Conservation (phyloP, 2,113 vertebrate genomes). For the Azemiops feae region DNA sequence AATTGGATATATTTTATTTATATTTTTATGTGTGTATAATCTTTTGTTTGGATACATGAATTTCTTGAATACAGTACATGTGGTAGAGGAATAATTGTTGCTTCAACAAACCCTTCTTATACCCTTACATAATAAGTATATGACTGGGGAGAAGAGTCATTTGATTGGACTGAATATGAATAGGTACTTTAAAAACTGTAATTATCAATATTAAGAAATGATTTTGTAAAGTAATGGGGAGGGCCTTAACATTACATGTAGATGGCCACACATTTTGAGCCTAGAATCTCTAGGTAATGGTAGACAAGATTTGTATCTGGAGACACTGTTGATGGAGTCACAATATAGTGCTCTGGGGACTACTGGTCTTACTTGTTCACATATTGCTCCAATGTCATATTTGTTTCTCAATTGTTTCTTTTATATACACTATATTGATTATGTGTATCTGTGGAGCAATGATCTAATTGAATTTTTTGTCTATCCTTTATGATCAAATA, state of each 20-base stretch:
- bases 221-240: neutral
- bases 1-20: neutral
- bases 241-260: neutral
- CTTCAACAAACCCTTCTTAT: conserved; percentile 6
- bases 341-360: neutral
- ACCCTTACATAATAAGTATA: neutral
- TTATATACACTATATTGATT: neutral
- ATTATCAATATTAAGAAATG: neutral
- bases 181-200: neutral
- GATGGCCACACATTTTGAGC: neutral
- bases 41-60: conserved; percentile 26
- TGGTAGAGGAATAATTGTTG: conserved; percentile 7
- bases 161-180: neutral
- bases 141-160: too few species aligned
- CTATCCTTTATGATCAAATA: neutral
- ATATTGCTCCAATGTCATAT: neutral
- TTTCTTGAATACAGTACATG: neutral
- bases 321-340: neutral
- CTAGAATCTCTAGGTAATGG: neutral
- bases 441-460: neutral
- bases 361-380: neutral
- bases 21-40: neutral
- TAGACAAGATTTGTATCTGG: neutral
- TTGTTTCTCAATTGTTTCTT: neutral
- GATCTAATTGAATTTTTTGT: neutral